Conservation (phyloP, 2,113 vertebrate genomes). For the Chloebia gouldiae region DNA sequence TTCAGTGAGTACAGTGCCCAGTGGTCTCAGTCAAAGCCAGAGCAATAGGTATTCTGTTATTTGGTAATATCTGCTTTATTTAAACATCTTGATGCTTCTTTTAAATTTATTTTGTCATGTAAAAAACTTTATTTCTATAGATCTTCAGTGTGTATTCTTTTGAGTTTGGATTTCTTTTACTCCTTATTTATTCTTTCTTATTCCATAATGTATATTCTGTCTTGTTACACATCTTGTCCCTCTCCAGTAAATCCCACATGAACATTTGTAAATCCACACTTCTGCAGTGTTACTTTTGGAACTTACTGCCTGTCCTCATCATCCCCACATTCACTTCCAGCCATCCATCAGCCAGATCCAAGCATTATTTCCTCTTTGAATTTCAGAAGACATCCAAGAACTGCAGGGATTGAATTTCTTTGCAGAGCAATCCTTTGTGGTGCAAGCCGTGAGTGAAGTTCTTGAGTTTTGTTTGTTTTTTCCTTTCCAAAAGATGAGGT, state of each 20-base stretch:
- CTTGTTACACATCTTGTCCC: not conserved
- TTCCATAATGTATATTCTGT: not conserved
- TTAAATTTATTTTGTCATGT: not conserved
- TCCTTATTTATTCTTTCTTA: not conserved
- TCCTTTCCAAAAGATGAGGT: not conserved
- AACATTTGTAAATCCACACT: not conserved
- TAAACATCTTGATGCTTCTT: not conserved
- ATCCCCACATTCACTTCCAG: not conserved
- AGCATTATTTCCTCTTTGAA: not conserved
- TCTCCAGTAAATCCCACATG: not conserved
- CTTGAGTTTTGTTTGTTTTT: not conserved
- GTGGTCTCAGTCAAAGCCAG: not conserved
- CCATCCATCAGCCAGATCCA: not conserved
- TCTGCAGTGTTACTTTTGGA: not conserved
- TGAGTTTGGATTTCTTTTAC: not conserved
- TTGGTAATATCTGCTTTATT: not conserved
- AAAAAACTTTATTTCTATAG: not conserved
- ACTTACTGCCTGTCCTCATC: not conserved
- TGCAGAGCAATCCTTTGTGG: not conserved
- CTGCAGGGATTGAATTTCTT: not conserved
- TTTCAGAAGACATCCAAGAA: not conserved
- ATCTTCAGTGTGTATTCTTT: not conserved
- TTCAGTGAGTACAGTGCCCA: not conserved
- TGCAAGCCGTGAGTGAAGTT: not conserved
- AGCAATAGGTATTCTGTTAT: not conserved